Conservation (phyloP, 2,797 vertebrate species). For the Sternarchorhynchus goeldii region DNA sequence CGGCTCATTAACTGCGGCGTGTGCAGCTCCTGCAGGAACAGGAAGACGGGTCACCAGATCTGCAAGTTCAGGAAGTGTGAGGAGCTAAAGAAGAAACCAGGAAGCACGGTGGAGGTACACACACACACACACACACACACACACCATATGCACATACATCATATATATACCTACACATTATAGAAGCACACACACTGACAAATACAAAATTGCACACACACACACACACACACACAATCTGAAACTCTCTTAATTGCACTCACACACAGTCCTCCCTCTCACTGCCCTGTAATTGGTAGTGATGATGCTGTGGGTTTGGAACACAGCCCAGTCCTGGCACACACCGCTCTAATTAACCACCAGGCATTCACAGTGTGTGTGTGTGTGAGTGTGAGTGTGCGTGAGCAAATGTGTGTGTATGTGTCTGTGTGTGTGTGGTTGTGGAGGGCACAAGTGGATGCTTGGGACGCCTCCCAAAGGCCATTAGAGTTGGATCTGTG, state of each 20-base stretch:
- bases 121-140: constrained; percentile 74
- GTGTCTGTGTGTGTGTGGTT: constrained; percentile 17
- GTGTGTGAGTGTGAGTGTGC: constrained; percentile 33
- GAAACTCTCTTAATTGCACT: constrained; percentile 6
- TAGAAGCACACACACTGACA: constrained; percentile 16
- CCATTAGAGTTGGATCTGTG: constrained; percentile 62
- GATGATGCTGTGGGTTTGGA: constrained; percentile 55
- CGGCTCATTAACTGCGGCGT: constrained; percentile 91
- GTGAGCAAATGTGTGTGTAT: constrained; percentile 29
- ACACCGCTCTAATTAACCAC: constrained; percentile 50
- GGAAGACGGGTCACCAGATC: constrained; percentile 91
- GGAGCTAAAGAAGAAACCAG: constrained; percentile 86
- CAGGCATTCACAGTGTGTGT: constrained; percentile 47
- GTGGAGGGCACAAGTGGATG: constrained; percentile 49
- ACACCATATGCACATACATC: constrained; percentile 78
- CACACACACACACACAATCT: constrained; percentile 32
- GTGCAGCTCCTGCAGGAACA: constrained; percentile 92
- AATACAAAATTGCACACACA: constrained; percentile 22
- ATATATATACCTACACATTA: constrained; percentile 63
- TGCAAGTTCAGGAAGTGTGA: constrained; percentile 95
- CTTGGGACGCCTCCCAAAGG: constrained; percentile 65
- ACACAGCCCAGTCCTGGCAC: constrained; percentile 55
- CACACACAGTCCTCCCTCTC: constrained; percentile 19
- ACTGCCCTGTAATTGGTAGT: constrained; percentile 50
- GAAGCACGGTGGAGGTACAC: constrained; percentile 87